Evolutionary conservation across 2,113 vertebrate species (phyloP).

Genomic region (Microcebus murinus): DNA sequence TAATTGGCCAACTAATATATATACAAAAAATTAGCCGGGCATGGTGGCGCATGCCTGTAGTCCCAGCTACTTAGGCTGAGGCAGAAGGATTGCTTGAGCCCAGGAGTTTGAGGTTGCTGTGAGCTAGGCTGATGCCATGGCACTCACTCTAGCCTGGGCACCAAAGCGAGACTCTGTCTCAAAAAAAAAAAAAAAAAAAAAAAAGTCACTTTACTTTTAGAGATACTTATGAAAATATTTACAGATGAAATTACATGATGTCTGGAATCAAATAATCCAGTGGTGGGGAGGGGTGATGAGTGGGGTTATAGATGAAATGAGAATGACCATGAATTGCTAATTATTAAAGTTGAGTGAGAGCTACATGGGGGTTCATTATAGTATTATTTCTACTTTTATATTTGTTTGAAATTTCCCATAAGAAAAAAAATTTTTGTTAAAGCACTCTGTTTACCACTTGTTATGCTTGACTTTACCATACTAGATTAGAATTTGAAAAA

Average conservation of each 20-base stretch:
- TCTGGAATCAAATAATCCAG: not conserved
- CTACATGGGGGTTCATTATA: not conserved
- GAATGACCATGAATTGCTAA: not conserved
- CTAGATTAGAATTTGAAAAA: slow-evolving; percentile 94
- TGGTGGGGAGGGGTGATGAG: not conserved
- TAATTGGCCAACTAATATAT: too few relatives aligned
- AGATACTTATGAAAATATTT: not conserved
- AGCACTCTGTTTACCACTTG: not conserved
- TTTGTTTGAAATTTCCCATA: slow-evolving; percentile 14
- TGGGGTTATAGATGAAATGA: not conserved
- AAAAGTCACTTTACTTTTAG: slow-evolving; percentile 34
- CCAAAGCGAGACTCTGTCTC: too few relatives aligned
- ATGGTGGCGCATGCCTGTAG: too few relatives aligned
- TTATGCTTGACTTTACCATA: slow-evolving; percentile 62
- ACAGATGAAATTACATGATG: not conserved
- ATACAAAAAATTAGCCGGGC: too few relatives aligned
- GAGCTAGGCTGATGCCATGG: too few relatives aligned
- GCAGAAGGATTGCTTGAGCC: too few relatives aligned
- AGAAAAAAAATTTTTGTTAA: not conserved
- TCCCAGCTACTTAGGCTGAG: too few relatives aligned
- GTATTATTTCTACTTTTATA: not conserved
- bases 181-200: too few relatives aligned
- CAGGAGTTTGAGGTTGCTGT: too few relatives aligned
- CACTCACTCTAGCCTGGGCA: too few relatives aligned
- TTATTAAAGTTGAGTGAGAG: not conserved